Evolutionary conservation across 2,113 vertebrate species (phyloP), one percentile per base, ranked within the genome.

Genomic region (Emberiza fucata): DNA sequence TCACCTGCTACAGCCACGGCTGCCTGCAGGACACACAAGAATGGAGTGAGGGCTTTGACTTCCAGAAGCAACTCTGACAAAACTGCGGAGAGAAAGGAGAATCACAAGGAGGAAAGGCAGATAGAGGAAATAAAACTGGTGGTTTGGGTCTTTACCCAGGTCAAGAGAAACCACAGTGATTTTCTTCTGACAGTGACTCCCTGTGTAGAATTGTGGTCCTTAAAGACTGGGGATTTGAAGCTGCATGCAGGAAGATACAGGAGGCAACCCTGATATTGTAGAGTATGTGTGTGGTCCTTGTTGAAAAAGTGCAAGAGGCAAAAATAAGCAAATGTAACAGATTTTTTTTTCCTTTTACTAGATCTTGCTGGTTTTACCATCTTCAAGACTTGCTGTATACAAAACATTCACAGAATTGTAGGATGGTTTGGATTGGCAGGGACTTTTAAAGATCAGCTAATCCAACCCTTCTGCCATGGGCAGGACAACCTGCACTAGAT

Each of bases 41-140:
- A 29, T 50, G 51, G 51, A 81, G 15, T 8, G 12, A 44, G 50
- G 11, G 18, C 19, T 6, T 28, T 47, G 51, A 23, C 68, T 86
- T 83, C 76, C 92, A 39, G 3, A 66, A 86, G 47, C 51, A 78
- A 10, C 60, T 22, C 37, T 1, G 5, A 31, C 4, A 22, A 53
- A 83, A 75, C 28, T 51, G 24, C 40, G 44, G 47, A 84, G 37
- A 69, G 48, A 75, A 73, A 93, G 87, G 83, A 82, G 64, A 92
- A 53, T 81, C 51, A 29, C 39, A 60, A 40, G 51, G 64, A 56
- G 40, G 31, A 80, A 88, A 88, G 56, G 59, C 83, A 79, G 45
- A 40, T 51, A 93, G 80, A 83, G 92, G 80, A 95, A 94, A 68
- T 60, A 81, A 72, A 86, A 60, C 37, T 60, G n/a, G 60, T 90